Evolutionary conservation across 1,140 invertebrate species (phyloP).

Genomic region (Caenorhabditis inopinata): DNA sequence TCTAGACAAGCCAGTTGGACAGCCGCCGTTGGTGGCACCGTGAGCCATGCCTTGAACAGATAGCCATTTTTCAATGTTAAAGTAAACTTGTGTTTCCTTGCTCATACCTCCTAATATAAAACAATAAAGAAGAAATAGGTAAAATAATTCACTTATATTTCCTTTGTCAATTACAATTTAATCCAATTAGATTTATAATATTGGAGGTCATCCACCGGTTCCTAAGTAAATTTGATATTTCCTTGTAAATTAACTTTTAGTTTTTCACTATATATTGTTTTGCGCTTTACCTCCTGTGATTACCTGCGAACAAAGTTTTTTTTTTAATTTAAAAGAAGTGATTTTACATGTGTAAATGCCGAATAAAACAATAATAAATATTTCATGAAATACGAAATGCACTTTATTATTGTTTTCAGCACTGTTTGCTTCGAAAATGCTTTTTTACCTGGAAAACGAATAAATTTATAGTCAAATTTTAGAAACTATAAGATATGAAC

Average conservation of each 20-base stretch:
- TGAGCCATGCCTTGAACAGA: slow-evolving; percentile 17
- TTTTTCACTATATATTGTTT: neutral
- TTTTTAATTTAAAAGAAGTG: no score
- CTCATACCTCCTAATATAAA: neutral
- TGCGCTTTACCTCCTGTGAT: neutral
- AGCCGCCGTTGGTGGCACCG: slow-evolving; percentile 24
- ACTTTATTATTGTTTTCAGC: no score
- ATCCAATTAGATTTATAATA: neutral
- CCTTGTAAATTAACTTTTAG: neutral
- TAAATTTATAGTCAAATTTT: neutral
- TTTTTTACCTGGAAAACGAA: no score
- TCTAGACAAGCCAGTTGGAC: slow-evolving; percentile 33
- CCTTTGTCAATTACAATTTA: neutral
- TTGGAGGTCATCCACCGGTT: slow-evolving; percentile 1
- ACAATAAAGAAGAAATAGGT: neutral
- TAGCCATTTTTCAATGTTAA: neutral
- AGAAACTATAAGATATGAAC: neutral
- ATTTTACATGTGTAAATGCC: neutral
- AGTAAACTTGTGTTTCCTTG: neutral
- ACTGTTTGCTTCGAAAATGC: no score
- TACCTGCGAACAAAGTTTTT: no score
- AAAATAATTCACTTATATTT: neutral
- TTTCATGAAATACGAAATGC: no score
- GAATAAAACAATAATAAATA: neutral
- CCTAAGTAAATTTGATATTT: neutral